A percentile compares a stretch with the other conserved stretches of the same genome.
These are phyloP conservation scores for Cephus cinctus DNA, from an alignment of 1,140 invertebrate species.

Conservation along the genomic window DNA sequence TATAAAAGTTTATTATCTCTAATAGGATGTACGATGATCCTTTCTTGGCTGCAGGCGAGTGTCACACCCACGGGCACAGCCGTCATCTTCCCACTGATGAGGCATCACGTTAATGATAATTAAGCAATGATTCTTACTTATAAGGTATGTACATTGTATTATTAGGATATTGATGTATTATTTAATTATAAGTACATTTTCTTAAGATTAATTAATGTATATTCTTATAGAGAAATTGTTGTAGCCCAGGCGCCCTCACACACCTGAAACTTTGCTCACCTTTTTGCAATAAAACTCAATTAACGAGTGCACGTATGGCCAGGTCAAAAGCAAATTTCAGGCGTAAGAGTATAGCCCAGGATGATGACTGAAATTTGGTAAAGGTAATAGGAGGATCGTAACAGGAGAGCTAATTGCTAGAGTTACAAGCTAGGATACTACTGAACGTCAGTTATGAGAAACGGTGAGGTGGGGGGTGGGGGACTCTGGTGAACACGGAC, in stretches of 20 bases:
- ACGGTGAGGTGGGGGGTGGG: too few relatives aligned
- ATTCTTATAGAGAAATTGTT: not conserved
- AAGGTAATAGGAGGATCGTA: too few relatives aligned
- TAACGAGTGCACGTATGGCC: slow-evolving; percentile 39
- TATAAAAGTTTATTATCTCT: slow-evolving; percentile 16
- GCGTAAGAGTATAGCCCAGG: slow-evolving; percentile 51
- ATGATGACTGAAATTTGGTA: too few relatives aligned
- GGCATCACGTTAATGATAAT: slow-evolving; percentile 9
- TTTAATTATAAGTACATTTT: slow-evolving; percentile 2
- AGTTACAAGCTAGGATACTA: too few relatives aligned
- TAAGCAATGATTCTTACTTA: slow-evolving; percentile 7
- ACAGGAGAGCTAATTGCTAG: too few relatives aligned
- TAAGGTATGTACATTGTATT: slow-evolving; percentile 18
- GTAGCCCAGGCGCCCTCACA: slow-evolving; percentile 45
- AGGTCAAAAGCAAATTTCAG: slow-evolving; percentile 57
- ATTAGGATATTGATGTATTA: not conserved
- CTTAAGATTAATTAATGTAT: not conserved
- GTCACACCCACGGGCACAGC: not conserved
- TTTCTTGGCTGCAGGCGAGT: slow-evolving; percentile 6
- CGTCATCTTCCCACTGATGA: slow-evolving; percentile 4
- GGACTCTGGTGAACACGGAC: too few relatives aligned
- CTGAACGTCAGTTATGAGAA: too few relatives aligned
- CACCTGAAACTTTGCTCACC: slow-evolving; percentile 57
- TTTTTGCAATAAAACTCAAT: slow-evolving; percentile 41
- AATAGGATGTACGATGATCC: too few relatives aligned